Evolutionary conservation across 92 coral and sea anemone species (phyloP), one percentile per base, ranked within the genome.

Genomic region (Umimayanthus kanabou): DNA sequence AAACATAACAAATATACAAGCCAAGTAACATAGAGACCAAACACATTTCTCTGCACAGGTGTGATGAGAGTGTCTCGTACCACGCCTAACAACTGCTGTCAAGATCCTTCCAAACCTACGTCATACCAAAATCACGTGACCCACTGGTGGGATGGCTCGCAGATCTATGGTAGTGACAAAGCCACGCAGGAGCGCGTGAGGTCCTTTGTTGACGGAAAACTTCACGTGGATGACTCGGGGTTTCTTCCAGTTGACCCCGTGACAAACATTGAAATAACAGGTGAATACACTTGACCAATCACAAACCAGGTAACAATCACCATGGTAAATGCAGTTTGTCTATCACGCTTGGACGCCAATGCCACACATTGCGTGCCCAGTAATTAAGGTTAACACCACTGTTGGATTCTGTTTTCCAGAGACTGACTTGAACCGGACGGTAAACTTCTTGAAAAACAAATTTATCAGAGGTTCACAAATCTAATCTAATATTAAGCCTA

Each of bases 111-210:
- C 45, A 89, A 80, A 39, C 98, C 98, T 2, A 81, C 87, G 0
- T 28, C 91, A 40, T 95, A 77, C 55, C 98, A 95, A 53, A 95
- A 95, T 81, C 73, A 88, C 71, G 96, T 95, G 77, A 95, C 98
- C 0, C 98, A 95, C 70, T 95, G 98, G 98, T 95, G 98, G 98
- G 98, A 95, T 84, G 98, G 96, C 53, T 95, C 98, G 6, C 98
- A 95, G 87, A 75, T 95, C 79, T 95, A 95, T 28, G 98, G 98
- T 6, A 95, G 98, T 74, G 94, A 95, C 53, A 85, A 83, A 33
- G 83, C 89, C 0, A 95, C 94, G 15, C 92, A 93, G 66, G 86
- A 76, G 9, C 85, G 82, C 16, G 91, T 95, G n/a, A 90, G 98
- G 29, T 75, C 92, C 71, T 88, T 76, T 66, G 64, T 39, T 9